Evolutionary conservation across 2,797 vertebrate species (phyloP), one percentile per base, ranked within the genome.

Genomic region (Chlorospingus flavigularis): DNA sequence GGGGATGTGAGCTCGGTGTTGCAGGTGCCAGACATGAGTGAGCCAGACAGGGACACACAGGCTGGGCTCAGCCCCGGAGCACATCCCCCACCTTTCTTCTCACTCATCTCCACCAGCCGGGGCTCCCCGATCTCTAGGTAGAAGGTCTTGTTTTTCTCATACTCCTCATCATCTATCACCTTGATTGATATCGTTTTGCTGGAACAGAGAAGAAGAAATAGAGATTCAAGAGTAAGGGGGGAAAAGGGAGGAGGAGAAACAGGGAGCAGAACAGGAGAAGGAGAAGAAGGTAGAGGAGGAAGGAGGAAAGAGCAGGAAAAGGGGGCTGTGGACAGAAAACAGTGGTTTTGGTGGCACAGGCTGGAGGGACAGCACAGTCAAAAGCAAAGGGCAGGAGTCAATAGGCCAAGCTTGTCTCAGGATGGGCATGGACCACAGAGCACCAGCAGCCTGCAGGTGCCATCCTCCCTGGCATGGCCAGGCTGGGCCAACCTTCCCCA

Each of bases 111-210:
- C 98, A 99, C 98, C 98, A 99, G 98, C 91, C 96, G 98, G 87
- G 99, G 99, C 85, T 99, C 98, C 97, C 98, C 99, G 57, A 99
- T 98, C 98, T 99, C 99, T 95, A 99, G 95, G 98, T 99, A 99
- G 98, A 99, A 99, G 98, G 98, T 99, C 99, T 99, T 99, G 99
- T 99, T 99, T 98, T 99, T 99, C 98, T 99, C 99, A 97, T 99
- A 99, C 91, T 99, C 98, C 98, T 99, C 99, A 96, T 99, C 99
- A 98, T 99, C 99, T 97, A 99, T 98, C 98, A 99, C 98, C 98
- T 98, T 99, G 98, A 99, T 98, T 98, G 98, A 98, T 98, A 99
- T 97, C 92, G 97, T 98, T 98, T 99, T 99, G 97, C 99, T 99
- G 98, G 98, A 98, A 98, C 96, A 98, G 97, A 99, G 97, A 97